Evolutionary conservation across 2,797 vertebrate genomes (phyloP).

Genomic region (Rhinoraja longicauda): DNA sequence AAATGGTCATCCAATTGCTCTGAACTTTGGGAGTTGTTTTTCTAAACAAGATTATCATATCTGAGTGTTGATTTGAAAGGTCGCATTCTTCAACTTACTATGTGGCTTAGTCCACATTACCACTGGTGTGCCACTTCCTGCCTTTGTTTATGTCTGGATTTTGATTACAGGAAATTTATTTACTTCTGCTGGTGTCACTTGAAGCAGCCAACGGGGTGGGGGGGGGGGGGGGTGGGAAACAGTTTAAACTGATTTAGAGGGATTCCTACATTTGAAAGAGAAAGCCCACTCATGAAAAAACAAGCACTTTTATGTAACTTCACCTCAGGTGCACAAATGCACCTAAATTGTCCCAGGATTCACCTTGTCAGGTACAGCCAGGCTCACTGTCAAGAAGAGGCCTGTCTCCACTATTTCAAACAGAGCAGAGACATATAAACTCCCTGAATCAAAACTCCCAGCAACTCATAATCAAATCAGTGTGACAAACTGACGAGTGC

Average conservation of each 20-base stretch:
- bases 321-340: not conserved
- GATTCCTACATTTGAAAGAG: not conserved
- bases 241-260: not conserved
- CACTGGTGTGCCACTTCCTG: not conserved
- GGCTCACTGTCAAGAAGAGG: not conserved
- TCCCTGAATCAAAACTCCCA: not conserved
- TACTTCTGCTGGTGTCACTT: not conserved
- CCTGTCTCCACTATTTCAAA: not conserved
- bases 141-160: not conserved
- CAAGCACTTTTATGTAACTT: not conserved
- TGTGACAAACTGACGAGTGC: not conserved
- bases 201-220: not conserved
- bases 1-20: not conserved
- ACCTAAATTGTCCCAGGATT: not conserved
- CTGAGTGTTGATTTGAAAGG: not conserved
- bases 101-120: not conserved
- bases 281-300: not conserved
- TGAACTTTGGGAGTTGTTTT: not conserved
- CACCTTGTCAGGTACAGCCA: not conserved
- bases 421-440: not conserved
- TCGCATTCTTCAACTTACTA: not conserved
- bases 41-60: not conserved
- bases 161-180: not conserved
- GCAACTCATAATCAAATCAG: not conserved
- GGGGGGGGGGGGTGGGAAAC: no score